These are phyloP conservation scores for Torymus aiolomorphi DNA, from an alignment of 2,888 invertebrate genomes.

Conservation along the genomic window DNA sequence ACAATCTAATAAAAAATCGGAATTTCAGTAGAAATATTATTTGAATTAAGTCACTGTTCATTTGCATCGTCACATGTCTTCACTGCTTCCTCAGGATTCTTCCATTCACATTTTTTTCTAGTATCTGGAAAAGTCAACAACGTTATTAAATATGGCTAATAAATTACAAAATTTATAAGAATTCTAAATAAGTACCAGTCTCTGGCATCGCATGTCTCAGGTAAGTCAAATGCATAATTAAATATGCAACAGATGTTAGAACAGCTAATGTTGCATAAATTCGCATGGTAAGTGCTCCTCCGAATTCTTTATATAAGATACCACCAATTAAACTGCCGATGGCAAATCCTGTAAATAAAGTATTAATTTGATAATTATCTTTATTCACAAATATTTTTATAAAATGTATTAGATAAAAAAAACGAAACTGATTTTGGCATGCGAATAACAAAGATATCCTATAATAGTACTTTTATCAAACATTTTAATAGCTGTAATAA, in stretches of 20 bases:
- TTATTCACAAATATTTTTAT: constrained; percentile 33
- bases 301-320: constrained; percentile 80
- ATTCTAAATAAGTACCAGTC: constrained; percentile 58
- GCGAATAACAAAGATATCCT: no score
- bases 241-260: constrained; percentile 75
- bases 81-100: constrained; percentile 67
- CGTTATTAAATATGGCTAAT: no score
- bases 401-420: neutral
- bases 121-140: constrained; percentile 59
- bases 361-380: neutral
- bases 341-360: constrained; percentile 81
- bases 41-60: constrained; percentile 33
- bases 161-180: no score
- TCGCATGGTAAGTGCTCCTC: constrained; percentile 79
- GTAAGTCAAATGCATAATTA: constrained; percentile 73
- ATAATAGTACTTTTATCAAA: no score
- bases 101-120: constrained; percentile 64
- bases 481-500: no score
- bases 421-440: no score
- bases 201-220: constrained; percentile 69
- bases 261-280: constrained; percentile 76
- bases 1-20: no score
- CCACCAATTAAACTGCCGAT: constrained; percentile 87
- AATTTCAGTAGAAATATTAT: neutral
- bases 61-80: constrained; percentile 60